Evolutionary conservation across 1,140 invertebrate genomes (phyloP).

Genomic region (Bombus sylvicola): DNA sequence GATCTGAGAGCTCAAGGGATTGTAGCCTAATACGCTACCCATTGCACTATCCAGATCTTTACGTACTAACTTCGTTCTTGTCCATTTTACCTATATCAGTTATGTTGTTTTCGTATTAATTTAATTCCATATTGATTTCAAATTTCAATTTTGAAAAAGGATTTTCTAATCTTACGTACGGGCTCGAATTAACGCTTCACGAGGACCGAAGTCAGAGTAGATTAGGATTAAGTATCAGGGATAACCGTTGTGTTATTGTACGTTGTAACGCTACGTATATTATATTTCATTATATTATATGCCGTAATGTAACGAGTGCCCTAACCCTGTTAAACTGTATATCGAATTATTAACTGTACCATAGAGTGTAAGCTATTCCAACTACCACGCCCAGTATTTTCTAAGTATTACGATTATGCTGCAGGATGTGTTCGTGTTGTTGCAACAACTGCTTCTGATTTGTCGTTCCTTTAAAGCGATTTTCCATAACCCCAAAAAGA

Average conservation of each 20-base stretch:
- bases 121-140: not conserved
- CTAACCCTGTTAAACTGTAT: slow-evolving; percentile 65
- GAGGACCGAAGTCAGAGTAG: slow-evolving; percentile 34
- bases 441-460: slow-evolving; percentile 16
- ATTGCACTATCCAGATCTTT: too few relatives aligned
- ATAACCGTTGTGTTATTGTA: slow-evolving; percentile 57
- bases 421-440: slow-evolving; percentile 44
- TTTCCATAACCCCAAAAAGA: not conserved
- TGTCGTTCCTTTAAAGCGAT: not conserved
- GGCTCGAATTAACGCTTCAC: slow-evolving; percentile 11
- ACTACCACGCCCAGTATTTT: slow-evolving; percentile 78
- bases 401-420: slow-evolving; percentile 69
- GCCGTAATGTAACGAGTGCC: slow-evolving; percentile 61
- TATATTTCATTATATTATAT: slow-evolving; percentile 61
- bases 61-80: too few relatives aligned
- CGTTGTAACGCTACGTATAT: slow-evolving; percentile 58
- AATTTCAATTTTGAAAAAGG: not conserved
- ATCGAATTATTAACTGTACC: slow-evolving; percentile 71
- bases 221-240: slow-evolving; percentile 56
- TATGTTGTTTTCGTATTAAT: too few relatives aligned
- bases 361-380: slow-evolving; percentile 71
- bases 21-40: too few relatives aligned
- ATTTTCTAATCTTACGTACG: slow-evolving; percentile 2
- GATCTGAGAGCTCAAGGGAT: too few relatives aligned
- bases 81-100: too few relatives aligned